These are phyloP conservation scores for Polymixis flavicincta DNA, from an alignment of 2,888 invertebrate species.

Conservation along the genomic window DNA sequence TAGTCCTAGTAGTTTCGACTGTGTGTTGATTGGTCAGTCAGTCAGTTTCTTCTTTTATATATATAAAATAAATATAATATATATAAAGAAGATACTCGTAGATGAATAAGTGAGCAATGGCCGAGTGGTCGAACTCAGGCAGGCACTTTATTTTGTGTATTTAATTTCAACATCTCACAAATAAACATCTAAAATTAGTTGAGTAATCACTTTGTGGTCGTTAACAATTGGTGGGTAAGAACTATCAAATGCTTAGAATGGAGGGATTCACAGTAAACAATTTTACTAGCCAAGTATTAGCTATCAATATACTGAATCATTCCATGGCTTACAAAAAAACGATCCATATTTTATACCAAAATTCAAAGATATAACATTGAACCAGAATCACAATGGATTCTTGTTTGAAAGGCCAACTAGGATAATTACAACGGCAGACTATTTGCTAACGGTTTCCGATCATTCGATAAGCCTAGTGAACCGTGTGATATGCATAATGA, in stretches of 20 bases:
- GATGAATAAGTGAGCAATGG: too few relatives aligned
- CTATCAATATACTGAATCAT: not conserved
- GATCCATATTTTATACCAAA: not conserved
- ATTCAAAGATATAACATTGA: not conserved
- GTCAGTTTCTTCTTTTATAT: too few relatives aligned
- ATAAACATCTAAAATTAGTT: too few relatives aligned
- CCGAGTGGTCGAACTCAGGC: too few relatives aligned
- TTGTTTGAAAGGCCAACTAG: slow-evolving; percentile 22
- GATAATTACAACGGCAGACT: slow-evolving; percentile 27
- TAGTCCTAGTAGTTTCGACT: too few relatives aligned
- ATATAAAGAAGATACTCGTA: too few relatives aligned
- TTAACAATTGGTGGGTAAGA: not conserved
- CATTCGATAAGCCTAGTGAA: slow-evolving; percentile 29
- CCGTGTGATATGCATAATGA: slow-evolving; percentile 39
- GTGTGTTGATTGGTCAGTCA: too few relatives aligned
- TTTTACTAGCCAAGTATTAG: not conserved
- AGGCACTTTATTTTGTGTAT: too few relatives aligned
- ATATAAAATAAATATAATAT: too few relatives aligned
- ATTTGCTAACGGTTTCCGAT: slow-evolving; percentile 42
- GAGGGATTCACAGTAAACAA: not conserved
- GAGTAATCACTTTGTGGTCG: not conserved
- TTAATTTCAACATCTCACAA: too few relatives aligned
- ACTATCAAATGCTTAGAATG: not conserved
- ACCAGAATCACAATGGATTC: slow-evolving; percentile 2
- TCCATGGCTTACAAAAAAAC: not conserved